Percentiles rank a stretch among this genome's conserved stretches.
Evolutionary conservation across 2,888 invertebrate genomes (phyloP).

Genomic region (Tortrix viridana): DNA sequence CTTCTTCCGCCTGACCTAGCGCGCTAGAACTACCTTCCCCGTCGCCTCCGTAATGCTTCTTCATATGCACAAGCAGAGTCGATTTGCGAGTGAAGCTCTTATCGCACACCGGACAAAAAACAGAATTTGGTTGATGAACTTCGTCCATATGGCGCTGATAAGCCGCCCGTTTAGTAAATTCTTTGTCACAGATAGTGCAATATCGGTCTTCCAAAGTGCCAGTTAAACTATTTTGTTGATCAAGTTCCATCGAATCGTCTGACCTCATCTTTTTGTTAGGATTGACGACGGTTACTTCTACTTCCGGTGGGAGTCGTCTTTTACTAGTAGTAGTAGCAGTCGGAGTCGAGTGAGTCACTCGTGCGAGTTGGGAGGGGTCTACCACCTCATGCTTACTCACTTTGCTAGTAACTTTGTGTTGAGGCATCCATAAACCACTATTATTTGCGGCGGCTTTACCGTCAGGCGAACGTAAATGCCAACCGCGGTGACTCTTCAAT

Average conservation of each 20-base stretch:
- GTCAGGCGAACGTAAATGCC: slow-evolving; percentile 86
- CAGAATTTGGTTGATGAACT: slow-evolving; percentile 81
- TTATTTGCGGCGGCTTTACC: slow-evolving; percentile 82
- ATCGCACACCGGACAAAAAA: slow-evolving; percentile 86
- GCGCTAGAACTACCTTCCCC: slow-evolving; percentile 63
- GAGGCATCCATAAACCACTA: slow-evolving; percentile 81
- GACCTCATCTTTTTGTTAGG: slow-evolving; percentile 78
- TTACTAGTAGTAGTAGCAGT: slow-evolving; percentile 59
- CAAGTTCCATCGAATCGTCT: slow-evolving; percentile 73
- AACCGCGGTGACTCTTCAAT: slow-evolving; percentile 87
- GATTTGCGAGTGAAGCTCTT: slow-evolving; percentile 86
- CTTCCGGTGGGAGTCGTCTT: slow-evolving; percentile 77
- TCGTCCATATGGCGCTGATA: slow-evolving; percentile 85
- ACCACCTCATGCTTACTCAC: slow-evolving; percentile 79
- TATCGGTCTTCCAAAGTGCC: slow-evolving; percentile 76
- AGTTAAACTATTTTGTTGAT: slow-evolving; percentile 70
- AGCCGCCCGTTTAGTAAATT: slow-evolving; percentile 85
- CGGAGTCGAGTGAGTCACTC: slow-evolving; percentile 57
- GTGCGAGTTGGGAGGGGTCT: slow-evolving; percentile 63
- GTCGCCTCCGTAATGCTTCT: slow-evolving; percentile 81
- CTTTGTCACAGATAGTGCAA: slow-evolving; percentile 85
- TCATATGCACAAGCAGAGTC: slow-evolving; percentile 86
- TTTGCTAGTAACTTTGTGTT: slow-evolving; percentile 80
- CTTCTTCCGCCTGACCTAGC: slow-evolving; percentile 61
- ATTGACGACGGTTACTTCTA: slow-evolving; percentile 80